These are phyloP conservation scores for Astropecten irregularis DNA, from an alignment of 53 echinoderm and acorn worm genomes.

Conservation along the genomic window DNA sequence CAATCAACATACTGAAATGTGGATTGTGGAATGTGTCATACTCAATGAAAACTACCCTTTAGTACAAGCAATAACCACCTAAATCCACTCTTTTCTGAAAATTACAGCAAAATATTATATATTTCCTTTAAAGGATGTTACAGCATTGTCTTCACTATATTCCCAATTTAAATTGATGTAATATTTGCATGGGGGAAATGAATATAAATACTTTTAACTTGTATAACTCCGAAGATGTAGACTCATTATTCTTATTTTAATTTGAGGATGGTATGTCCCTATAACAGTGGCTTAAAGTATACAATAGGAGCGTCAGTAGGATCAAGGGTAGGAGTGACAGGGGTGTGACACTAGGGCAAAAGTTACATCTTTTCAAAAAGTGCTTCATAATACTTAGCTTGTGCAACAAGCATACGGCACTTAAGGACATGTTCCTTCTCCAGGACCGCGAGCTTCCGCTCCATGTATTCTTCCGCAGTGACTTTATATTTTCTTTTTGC, in stretches of 20 bases:
- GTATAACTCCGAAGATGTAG: too few relatives aligned
- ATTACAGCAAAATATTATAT: neutral
- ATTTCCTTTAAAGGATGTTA: neutral
- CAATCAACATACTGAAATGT: neutral
- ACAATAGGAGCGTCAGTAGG: too few relatives aligned
- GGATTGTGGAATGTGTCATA: neutral
- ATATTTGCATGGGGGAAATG: too few relatives aligned
- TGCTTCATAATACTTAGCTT: conserved; percentile 14
- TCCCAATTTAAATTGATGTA: neutral
- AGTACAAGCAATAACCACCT: neutral
- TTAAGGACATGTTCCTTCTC: conserved; percentile 14
- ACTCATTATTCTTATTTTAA: too few relatives aligned
- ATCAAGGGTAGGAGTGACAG: too few relatives aligned
- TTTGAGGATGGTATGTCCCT: too few relatives aligned
- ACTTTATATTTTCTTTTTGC: conserved; percentile 11
- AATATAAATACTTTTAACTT: too few relatives aligned
- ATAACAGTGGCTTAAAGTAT: too few relatives aligned
- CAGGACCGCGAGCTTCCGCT: conserved; percentile 10
- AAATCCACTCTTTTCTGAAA: neutral
- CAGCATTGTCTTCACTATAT: neutral
- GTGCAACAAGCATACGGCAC: conserved; percentile 19
- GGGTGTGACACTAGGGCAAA: too few relatives aligned
- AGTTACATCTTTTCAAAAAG: neutral
- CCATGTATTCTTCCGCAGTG: conserved; percentile 15
- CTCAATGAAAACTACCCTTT: neutral